Conservation (phyloP, 1,140 invertebrate species). For the Vanessa atalanta region DNA sequence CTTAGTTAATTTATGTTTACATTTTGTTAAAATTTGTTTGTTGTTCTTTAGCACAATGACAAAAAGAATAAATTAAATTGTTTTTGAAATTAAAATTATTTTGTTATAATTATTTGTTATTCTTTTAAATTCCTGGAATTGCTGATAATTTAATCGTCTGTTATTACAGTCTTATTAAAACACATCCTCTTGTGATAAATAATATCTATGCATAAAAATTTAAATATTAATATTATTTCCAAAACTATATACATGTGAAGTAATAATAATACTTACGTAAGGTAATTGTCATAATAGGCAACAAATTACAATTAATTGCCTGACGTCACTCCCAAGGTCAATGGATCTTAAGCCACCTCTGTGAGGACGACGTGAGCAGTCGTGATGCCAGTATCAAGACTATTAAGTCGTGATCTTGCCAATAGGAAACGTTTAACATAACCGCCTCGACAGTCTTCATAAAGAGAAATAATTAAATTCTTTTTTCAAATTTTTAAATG, state of each 20-base stretch:
- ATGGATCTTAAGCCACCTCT: constrained; percentile 38
- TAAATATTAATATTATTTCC: background rate
- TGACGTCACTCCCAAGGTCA: constrained; percentile 54
- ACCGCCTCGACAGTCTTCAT: background rate
- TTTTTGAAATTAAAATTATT: too few species aligned
- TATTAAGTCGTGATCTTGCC: constrained; percentile 25
- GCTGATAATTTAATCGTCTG: too few species aligned
- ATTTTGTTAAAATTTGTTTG: too few species aligned
- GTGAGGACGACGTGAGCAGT: constrained; percentile 28
- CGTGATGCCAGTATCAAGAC: constrained; percentile 34
- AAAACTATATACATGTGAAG: background rate
- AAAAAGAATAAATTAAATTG: too few species aligned
- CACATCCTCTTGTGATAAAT: too few species aligned
- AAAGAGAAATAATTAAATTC: background rate
- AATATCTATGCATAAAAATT: too few species aligned
- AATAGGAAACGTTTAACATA: constrained; percentile 41
- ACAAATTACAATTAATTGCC: constrained; percentile 30
- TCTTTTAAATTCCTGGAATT: too few species aligned
- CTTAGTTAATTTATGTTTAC: too few species aligned
- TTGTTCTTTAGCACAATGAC: too few species aligned
- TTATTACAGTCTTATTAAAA: too few species aligned
- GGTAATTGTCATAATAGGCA: constrained; percentile 34
- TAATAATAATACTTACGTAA: constrained; percentile 10
- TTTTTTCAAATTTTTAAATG: background rate
- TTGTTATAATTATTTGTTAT: too few species aligned